Conservation (phyloP, 23 tunicate species). For the Corella eumyota region DNA sequence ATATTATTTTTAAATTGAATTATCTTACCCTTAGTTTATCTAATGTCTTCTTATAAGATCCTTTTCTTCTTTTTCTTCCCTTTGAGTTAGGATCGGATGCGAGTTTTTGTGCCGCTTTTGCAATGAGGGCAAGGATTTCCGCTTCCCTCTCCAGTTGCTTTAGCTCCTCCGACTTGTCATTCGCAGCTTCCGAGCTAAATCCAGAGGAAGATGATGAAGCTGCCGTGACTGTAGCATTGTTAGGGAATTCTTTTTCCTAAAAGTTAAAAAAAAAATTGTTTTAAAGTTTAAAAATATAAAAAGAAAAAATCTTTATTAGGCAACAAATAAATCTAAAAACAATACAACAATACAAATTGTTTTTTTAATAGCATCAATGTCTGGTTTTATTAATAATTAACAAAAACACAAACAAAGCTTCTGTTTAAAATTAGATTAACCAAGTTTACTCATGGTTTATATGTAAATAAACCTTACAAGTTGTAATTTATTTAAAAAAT, state of each 20-base stretch:
- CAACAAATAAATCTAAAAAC: too few relatives aligned
- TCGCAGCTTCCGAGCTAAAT: slow-evolving; percentile 16
- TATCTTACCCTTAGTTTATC: slow-evolving; percentile 53
- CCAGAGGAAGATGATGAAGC: slow-evolving; percentile 44
- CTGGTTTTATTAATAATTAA: too few relatives aligned
- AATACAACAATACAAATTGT: too few relatives aligned
- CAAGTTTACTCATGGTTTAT: too few relatives aligned
- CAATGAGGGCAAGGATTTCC: slow-evolving; percentile 52
- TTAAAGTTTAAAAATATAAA: too few relatives aligned
- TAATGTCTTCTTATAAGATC: slow-evolving; percentile 40
- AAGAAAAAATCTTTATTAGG: too few relatives aligned
- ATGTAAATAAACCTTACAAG: too few relatives aligned
- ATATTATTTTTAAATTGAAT: background rate
- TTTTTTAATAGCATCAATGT: too few relatives aligned
- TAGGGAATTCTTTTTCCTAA: slow-evolving; percentile 33
- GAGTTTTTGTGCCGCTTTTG: slow-evolving; percentile 66
- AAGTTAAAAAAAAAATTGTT: too few relatives aligned
- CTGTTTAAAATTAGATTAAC: too few relatives aligned
- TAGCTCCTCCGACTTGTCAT: slow-evolving; percentile 41
- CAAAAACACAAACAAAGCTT: too few relatives aligned
- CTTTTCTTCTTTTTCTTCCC: slow-evolving; percentile 33
- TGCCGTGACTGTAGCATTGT: slow-evolving; percentile 29
- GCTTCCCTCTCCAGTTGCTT: slow-evolving; percentile 51
- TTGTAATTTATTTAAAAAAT: too few relatives aligned
- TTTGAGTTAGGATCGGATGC: slow-evolving; percentile 47